Evolutionary conservation across 2,113 vertebrate species (phyloP), one percentile per base, ranked within the genome.

Genomic region (Oreotrochilus melanogaster): DNA sequence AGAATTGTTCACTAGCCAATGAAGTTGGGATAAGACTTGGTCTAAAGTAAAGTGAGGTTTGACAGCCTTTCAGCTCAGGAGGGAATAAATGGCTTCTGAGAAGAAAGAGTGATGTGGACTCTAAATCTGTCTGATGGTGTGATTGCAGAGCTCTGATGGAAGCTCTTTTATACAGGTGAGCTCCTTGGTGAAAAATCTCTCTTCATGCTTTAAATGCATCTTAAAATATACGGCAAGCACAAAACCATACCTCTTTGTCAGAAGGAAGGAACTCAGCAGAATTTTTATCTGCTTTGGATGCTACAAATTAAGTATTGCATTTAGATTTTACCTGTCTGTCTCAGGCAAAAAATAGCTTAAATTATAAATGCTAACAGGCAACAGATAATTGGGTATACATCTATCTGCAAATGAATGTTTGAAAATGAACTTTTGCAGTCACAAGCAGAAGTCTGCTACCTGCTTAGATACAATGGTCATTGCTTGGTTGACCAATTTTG

Each of bases 51-150:
- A 76, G 70, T 69, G 50, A 94, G 28, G 51, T 73, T 75, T 95
- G 88, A 93, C 71, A 95, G 64, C 79, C 56, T 90, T 93, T 94
- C 94, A 94, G 45, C 66, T 96, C 67, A 83, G 45, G 67, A 90
- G 71, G 62, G 71, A 92, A 96, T 92, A 86, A 95, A 95, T 88
- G 65, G 42, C 67, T 92, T 86, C 79, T 86, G 62, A 95, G 69
- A 42, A 96, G 89, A 96, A 93, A 93, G 50, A 62, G 50, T 88
- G 91, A 90, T 90, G 62, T 0, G 0, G 37, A 57, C 72, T 93
- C 78, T 93, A 88, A 97, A 96, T 95, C 88, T 86, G 61, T 54
- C 90, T 96, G 92, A 92, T 73, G 65, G 71, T 47, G 67, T 88
- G 88, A 95, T 93, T 97, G 82, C 78, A 94, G 72, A 84, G 71